Evolutionary conservation across 1,140 invertebrate species (phyloP).

Genomic region (Drosophila punjabiensis): DNA sequence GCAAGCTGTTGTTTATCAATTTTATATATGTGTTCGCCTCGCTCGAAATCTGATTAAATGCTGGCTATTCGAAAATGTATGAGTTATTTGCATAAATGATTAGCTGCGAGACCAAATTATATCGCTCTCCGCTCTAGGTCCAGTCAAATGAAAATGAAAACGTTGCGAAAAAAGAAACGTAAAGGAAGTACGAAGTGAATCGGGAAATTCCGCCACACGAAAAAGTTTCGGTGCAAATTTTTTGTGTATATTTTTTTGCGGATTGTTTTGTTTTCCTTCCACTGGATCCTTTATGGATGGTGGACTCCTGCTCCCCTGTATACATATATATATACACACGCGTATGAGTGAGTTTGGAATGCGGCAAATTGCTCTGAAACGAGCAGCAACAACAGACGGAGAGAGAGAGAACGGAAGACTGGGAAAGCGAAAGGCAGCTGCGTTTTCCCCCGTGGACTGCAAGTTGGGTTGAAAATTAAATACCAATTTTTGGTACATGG

Average conservation of each 20-base stretch:
- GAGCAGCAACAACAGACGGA: conserved; percentile 22
- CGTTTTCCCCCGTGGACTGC: conserved; percentile 70
- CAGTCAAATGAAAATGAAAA: conserved; percentile 40
- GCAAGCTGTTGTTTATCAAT: conserved; percentile 36
- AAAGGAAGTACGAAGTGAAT: conserved; percentile 15
- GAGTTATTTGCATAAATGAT: conserved; percentile 71
- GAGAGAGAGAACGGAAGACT: neutral
- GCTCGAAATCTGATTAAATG: conserved; percentile 57
- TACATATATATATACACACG: conserved; percentile 22
- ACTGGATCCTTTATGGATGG: conserved; percentile 44
- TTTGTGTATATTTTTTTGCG: conserved; percentile 26
- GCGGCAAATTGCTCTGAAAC: conserved; percentile 66
- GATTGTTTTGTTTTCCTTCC: conserved; percentile 34
- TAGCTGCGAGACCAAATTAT: conserved; percentile 20
- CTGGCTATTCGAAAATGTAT: conserved; percentile 68
- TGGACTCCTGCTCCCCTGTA: conserved; percentile 25
- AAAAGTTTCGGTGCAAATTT: conserved; percentile 36
- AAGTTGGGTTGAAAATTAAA: conserved; percentile 81
- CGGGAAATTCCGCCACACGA: conserved; percentile 21
- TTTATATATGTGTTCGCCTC: conserved; percentile 26
- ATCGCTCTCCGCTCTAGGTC: neutral
- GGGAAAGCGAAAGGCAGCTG: conserved; percentile 20
- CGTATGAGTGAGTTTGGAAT: conserved; percentile 59
- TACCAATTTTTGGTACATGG: conserved; percentile 79
- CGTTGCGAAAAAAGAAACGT: conserved; percentile 10